These are phyloP conservation scores for Paralinhomoeus sp. DNA, from an alignment of 2,888 invertebrate genomes.

Conservation along the genomic window DNA sequence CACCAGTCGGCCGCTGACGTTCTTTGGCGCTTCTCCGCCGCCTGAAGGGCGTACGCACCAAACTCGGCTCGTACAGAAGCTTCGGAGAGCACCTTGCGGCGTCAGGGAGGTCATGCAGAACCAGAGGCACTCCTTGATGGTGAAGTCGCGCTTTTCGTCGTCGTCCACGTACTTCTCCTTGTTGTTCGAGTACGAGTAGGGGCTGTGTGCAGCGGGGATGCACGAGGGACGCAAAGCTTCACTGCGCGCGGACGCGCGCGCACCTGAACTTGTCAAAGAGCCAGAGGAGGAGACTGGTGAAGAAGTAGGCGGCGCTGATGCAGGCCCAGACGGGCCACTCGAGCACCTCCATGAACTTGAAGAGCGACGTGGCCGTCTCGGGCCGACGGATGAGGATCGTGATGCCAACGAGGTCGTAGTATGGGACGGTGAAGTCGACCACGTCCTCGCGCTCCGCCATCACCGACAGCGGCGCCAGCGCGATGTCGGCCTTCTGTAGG, in stretches of 20 bases:
- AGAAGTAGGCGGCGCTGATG: conserved; percentile 76
- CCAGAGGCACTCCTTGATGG: conserved; percentile 85
- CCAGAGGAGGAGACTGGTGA: conserved; percentile 82
- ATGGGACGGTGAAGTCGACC: conserved; percentile 91
- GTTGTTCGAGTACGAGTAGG: conserved; percentile 82
- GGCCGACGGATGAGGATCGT: conserved; percentile 83
- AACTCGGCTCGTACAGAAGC: not conserved
- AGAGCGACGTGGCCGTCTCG: conserved; percentile 64
- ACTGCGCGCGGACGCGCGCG: not conserved
- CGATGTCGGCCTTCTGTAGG: conserved; percentile 58
- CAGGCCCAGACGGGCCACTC: conserved; percentile 92
- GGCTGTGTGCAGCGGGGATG: conserved; percentile 37
- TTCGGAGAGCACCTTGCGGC: conserved; percentile 39
- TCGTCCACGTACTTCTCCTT: conserved; percentile 54
- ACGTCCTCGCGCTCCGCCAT: conserved; percentile 92
- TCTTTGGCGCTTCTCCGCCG: conserved; percentile 84
- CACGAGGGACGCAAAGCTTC: not conserved
- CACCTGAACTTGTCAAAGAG: conserved; percentile 65
- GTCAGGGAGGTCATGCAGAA: conserved; percentile 96
- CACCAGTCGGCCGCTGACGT: conserved; percentile 71
- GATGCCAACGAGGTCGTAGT: conserved; percentile 87
- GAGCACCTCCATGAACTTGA: conserved; percentile 68
- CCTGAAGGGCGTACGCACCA: conserved; percentile 30
- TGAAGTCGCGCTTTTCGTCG: conserved; percentile 57
- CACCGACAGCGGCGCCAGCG: conserved; percentile 70